Base-by-base conservation (phyloP, 1,140 invertebrate species). In the Danaus plexippus region DNA sequence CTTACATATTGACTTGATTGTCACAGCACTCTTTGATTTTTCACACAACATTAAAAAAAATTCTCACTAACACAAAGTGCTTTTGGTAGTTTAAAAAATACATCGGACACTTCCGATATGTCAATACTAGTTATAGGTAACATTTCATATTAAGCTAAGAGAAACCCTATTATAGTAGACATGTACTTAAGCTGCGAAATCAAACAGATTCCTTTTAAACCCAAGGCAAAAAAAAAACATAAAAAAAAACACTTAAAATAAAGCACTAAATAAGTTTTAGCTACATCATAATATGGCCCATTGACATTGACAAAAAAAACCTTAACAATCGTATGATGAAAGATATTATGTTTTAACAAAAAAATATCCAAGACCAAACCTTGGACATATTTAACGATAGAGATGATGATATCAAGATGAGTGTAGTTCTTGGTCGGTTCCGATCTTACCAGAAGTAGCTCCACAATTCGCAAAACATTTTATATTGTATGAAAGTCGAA, bases 401-500 rank as follows among this genome's bases (percentile, higher is more conserved):
- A 32, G 22, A 4, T 32, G 22, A 32, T 32, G 22, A 32, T 32
- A 32, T 32, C 7, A 32, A 32, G 22, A 32, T 32, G 22, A 32
- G 22, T 32, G 7, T 32, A 32, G 22, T 32, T 32, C 22, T 32
- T 32, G 22, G 2, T 32, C 22, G 22, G 22, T 32, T 6, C 22
- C 5, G 22, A 4, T 32, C 22, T 73, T 82, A 82, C 79, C 76
- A 85, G n/a, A 82, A 44, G 46, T 67, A 73, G 44, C 57, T 70
- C 52, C 59, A 63, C n/a, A 83, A 18, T 40, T 57, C 54, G 47
- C 66, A 63, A 18, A 61, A 69, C 7, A 85, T 32, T 43, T 73
- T 71, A 43, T 91, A 89, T 71, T 95, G 93, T 69, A 94, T 78
- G 71, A 92, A 91, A 51, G 92, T 93, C 53, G 94, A 95, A 9